phyloP scores from a whole-genome alignment of 2,113 vertebrate species.

The Scytalopus superciliaris region DNA sequence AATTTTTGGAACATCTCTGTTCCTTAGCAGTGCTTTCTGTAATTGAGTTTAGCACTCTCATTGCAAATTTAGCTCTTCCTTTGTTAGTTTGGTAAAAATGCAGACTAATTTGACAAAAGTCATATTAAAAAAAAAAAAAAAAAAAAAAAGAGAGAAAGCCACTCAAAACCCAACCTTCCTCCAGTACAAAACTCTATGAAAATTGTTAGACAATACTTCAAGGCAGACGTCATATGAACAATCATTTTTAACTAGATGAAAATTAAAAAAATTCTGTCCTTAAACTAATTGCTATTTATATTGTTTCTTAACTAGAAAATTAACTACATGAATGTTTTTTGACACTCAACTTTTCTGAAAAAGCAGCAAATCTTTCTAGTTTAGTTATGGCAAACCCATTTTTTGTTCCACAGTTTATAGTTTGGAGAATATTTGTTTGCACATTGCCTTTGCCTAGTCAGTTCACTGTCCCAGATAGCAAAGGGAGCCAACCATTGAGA shows the following conservation, averaged over 20 bases:
- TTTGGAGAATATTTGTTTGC: not conserved
- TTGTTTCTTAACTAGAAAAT: not conserved
- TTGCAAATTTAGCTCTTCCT: not conserved
- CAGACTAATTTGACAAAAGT: not conserved
- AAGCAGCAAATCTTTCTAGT: not conserved
- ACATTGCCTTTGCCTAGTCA: not conserved
- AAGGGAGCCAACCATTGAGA: rapidly evolving
- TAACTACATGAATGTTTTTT: not conserved
- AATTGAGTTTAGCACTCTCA: not conserved
- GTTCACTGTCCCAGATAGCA: not conserved
- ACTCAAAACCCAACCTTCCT: rapidly evolving
- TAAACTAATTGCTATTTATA: not conserved
- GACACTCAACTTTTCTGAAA: not conserved
- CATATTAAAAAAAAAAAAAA: not conserved
- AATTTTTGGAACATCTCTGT: not conserved
- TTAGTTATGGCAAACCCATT: not conserved
- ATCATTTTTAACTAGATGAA: not conserved
- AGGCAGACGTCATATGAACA: not conserved
- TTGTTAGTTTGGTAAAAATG: not conserved
- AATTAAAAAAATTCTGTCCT: not conserved
- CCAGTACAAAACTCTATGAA: not conserved
- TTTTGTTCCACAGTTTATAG: not conserved
- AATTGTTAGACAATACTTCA: not conserved
- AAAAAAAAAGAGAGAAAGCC: no score
- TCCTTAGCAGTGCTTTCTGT: not conserved